A percentile compares a stretch with the other conserved stretches of the same genome.
Conservation (phyloP, 2,113 vertebrate genomes). For the Theropithecus gelada region DNA sequence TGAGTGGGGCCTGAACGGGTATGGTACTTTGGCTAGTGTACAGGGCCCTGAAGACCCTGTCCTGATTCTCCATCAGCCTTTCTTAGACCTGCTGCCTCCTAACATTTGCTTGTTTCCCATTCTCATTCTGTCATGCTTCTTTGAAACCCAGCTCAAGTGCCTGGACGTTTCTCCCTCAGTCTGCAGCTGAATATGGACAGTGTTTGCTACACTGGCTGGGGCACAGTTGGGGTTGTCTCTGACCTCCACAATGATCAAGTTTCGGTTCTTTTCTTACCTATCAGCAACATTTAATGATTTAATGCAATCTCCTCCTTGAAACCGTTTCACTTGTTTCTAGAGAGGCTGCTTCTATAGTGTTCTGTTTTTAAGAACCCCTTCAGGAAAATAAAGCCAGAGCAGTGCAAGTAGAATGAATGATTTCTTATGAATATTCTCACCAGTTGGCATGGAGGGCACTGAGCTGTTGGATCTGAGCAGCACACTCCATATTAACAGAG, state of each 20-base stretch:
- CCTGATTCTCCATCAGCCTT: background rate
- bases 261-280: background rate
- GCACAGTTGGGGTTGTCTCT: accelerated
- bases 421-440: background rate
- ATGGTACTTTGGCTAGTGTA: background rate
- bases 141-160: background rate
- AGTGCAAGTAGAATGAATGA: background rate
- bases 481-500: background rate
- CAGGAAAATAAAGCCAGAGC: background rate
- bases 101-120: background rate
- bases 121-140: background rate
- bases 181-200: no score
- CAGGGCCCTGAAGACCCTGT: background rate
- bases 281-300: background rate
- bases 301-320: background rate
- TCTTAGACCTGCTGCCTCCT: background rate
- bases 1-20: slow-evolving; percentile 37
- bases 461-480: background rate
- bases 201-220: no score
- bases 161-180: background rate
- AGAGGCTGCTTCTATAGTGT: background rate
- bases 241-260: background rate
- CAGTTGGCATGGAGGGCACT: background rate
- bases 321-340: background rate
- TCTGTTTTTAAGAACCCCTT: background rate